Evolutionary conservation across 2,888 invertebrate species (phyloP).

Genomic region (Drosophila prolongata): DNA sequence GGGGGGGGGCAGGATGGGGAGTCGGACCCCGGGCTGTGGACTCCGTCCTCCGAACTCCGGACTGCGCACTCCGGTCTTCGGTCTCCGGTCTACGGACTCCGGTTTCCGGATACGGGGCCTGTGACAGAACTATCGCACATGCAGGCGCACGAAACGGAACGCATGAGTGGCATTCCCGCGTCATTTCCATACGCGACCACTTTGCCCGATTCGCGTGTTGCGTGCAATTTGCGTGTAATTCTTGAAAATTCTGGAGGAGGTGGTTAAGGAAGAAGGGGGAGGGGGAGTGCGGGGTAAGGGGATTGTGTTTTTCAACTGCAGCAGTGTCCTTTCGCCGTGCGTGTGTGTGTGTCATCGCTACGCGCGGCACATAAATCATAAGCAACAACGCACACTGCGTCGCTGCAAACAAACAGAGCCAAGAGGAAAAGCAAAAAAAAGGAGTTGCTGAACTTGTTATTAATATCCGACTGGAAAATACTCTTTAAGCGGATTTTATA

Average conservation of each 20-base stretch:
- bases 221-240: slow-evolving; percentile 80
- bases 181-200: slow-evolving; percentile 68
- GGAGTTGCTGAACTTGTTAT: background rate
- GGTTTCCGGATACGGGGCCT: slow-evolving; percentile 41
- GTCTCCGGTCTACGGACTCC: background rate
- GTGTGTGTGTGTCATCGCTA: slow-evolving; percentile 70
- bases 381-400: slow-evolving; percentile 73
- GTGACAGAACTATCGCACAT: slow-evolving; percentile 66
- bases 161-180: slow-evolving; percentile 71
- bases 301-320: slow-evolving; percentile 73
- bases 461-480: background rate
- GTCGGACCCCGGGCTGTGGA: background rate
- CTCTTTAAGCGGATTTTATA: background rate
- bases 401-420: slow-evolving; percentile 51
- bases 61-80: background rate
- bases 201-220: slow-evolving; percentile 69
- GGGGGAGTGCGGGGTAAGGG: slow-evolving; percentile 85
- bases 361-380: slow-evolving; percentile 75
- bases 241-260: slow-evolving; percentile 30
- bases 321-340: slow-evolving; percentile 30
- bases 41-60: background rate
- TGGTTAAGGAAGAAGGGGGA: slow-evolving; percentile 84
- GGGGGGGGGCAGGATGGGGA: slow-evolving; percentile 4
- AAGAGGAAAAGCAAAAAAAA: slow-evolving; percentile 32
- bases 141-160: slow-evolving; percentile 48